Conservation (phyloP, 2,888 invertebrate genomes). For the Omphaloscelis lunosa region DNA sequence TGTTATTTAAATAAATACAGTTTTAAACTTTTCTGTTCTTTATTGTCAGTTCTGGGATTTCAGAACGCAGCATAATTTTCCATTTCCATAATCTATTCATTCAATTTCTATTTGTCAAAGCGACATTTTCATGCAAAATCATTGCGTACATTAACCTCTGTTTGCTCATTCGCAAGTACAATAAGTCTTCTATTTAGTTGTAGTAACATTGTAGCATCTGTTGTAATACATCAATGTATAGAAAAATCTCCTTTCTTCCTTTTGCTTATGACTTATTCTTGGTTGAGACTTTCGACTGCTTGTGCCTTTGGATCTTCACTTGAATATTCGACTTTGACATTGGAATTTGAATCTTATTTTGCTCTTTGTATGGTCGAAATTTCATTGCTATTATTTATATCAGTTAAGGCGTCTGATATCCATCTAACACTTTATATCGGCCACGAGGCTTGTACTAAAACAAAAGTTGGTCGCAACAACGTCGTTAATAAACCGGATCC, state of each 20-base stretch:
- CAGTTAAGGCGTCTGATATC: constrained; percentile 56
- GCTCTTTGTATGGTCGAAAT: neutral
- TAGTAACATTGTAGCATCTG: constrained; percentile 31
- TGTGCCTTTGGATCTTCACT: constrained; percentile 24
- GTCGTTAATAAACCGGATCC: constrained; percentile 83
- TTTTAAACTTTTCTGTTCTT: constrained; percentile 25
- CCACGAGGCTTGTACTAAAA: constrained; percentile 78
- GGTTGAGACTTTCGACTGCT: constrained; percentile 31
- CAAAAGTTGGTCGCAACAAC: constrained; percentile 83
- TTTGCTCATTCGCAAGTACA: constrained; percentile 67
- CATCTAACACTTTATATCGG: constrained; percentile 73
- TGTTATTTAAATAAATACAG: constrained; percentile 23
- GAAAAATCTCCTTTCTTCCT: constrained; percentile 40
- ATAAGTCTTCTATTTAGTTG: constrained; percentile 60
- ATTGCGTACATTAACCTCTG: constrained; percentile 68
- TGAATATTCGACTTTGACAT: neutral
- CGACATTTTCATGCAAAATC: constrained; percentile 64
- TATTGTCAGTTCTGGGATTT: constrained; percentile 14
- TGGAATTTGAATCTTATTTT: constrained; percentile 17
- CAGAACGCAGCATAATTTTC: constrained; percentile 46
- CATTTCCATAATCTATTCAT: constrained; percentile 35
- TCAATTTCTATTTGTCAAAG: constrained; percentile 56
- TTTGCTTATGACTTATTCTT: constrained; percentile 53
- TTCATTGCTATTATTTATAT: neutral
- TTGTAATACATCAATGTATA: constrained; percentile 15